These are phyloP conservation scores for Agrotis ipsilon DNA, from an alignment of 2,888 invertebrate species.

Conservation along the genomic window DNA sequence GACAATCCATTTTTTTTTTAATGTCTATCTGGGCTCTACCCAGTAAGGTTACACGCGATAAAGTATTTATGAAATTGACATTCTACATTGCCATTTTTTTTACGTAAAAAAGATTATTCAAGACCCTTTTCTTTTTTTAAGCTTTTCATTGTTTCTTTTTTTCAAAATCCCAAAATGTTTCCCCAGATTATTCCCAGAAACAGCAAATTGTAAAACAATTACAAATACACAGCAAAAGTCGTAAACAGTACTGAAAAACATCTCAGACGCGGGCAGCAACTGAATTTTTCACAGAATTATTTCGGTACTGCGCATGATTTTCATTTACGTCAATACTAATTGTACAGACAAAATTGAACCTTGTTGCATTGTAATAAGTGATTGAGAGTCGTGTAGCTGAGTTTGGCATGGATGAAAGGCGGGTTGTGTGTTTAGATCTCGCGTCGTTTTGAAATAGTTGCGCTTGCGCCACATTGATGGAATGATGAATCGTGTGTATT, in stretches of 20 bases:
- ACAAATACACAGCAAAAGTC: constrained; percentile 14
- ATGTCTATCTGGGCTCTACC: too few species aligned
- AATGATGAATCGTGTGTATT: constrained; percentile 71
- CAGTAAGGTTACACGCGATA: too few species aligned
- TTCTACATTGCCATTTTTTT: too few species aligned
- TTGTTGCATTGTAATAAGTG: constrained; percentile 31
- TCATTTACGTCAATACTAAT: constrained; percentile 32
- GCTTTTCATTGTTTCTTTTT: not conserved
- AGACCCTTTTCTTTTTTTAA: too few species aligned
- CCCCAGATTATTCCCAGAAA: constrained; percentile 16
- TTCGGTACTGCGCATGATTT: constrained; percentile 43
- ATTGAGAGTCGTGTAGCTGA: not conserved
- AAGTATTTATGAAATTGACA: too few species aligned
- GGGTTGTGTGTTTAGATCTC: constrained; percentile 46
- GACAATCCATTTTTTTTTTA: too few species aligned
- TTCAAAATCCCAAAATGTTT: not conserved
- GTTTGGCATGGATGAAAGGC: constrained; percentile 50
- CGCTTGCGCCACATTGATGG: constrained; percentile 45
- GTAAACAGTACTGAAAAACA: constrained; percentile 42
- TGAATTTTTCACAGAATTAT: constrained; percentile 56
- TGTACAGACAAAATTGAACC: constrained; percentile 29
- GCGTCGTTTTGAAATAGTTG: not conserved
- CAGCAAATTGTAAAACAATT: constrained; percentile 36
- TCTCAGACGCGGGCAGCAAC: constrained; percentile 45
- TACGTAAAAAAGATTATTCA: too few species aligned